Conservation (phyloP, 2,113 vertebrate genomes). For the Aegotheles bennettii region DNA sequence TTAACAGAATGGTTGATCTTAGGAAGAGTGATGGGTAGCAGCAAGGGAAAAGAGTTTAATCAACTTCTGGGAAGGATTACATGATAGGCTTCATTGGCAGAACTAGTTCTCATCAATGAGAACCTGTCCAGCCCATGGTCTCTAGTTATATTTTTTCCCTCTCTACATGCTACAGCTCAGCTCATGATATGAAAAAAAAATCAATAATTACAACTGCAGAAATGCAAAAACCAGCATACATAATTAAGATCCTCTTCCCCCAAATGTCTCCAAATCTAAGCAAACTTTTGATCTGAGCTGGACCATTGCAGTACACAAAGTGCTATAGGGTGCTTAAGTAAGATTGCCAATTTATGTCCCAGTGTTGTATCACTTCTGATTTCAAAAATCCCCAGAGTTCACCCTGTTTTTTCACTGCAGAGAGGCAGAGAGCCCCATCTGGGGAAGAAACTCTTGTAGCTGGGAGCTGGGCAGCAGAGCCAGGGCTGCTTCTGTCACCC, state of each 20-base stretch:
- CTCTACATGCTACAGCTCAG: background rate
- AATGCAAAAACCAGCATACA: background rate
- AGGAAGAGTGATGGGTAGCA: background rate
- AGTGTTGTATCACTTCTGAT: background rate
- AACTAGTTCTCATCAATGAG: background rate
- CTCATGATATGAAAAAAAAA: background rate
- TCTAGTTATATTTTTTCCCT: background rate
- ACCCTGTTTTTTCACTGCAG: background rate
- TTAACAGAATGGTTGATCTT: background rate
- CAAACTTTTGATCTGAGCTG: background rate
- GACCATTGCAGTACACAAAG: background rate
- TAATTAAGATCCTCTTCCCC: background rate
- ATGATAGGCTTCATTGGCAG: background rate
- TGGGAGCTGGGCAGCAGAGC: background rate
- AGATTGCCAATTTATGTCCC: background rate
- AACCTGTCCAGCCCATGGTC: background rate
- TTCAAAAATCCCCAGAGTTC: background rate
- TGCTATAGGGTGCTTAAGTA: background rate
- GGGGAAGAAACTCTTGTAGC: background rate
- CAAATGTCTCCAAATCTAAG: background rate
- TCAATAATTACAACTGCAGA: background rate
- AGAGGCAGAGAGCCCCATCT: background rate
- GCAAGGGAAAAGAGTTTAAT: background rate
- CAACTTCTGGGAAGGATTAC: background rate
- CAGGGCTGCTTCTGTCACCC: background rate